Evolutionary conservation across 2,888 invertebrate genomes (phyloP).

Genomic region (Neuroscelio doddi): DNA sequence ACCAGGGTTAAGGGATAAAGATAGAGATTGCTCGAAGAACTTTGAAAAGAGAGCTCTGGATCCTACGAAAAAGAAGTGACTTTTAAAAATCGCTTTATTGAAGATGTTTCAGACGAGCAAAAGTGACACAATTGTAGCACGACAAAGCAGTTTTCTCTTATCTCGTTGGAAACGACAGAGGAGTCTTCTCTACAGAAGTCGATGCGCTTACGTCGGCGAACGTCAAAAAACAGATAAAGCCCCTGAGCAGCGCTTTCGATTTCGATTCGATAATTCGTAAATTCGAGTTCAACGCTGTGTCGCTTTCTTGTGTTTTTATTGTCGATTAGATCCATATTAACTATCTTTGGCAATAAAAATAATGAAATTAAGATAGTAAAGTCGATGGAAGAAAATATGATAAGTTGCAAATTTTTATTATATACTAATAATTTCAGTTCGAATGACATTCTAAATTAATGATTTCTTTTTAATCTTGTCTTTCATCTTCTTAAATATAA

Average conservation of each 20-base stretch:
- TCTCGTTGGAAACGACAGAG: conserved; percentile 25
- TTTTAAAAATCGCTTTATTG: conserved; percentile 39
- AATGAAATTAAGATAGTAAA: too few species aligned
- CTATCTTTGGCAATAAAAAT: neutral
- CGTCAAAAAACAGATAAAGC: conserved; percentile 41
- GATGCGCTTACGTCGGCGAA: conserved; percentile 37
- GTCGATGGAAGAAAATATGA: too few species aligned
- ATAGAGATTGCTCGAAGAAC: conserved; percentile 9
- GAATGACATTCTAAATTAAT: too few species aligned
- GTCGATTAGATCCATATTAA: conserved; percentile 9
- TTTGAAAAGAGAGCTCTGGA: conserved; percentile 5
- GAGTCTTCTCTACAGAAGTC: conserved; percentile 25
- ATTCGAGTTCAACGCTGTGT: conserved; percentile 45
- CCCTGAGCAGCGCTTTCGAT: conserved; percentile 53
- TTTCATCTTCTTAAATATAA: too few species aligned
- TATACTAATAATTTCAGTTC: too few species aligned
- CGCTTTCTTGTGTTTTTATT: conserved; percentile 22
- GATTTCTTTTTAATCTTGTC: too few species aligned
- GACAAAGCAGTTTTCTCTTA: conserved; percentile 32
- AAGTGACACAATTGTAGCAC: conserved; percentile 33
- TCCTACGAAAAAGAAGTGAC: conserved; percentile 16
- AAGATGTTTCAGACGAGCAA: conserved; percentile 26
- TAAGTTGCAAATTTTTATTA: too few species aligned
- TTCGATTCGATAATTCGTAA: conserved; percentile 53
- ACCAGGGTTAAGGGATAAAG: conserved; percentile 17